Evolutionary conservation across 2,797 vertebrate genomes (phyloP), one percentile per base, ranked within the genome.

Genomic region (Cygnus olor): DNA sequence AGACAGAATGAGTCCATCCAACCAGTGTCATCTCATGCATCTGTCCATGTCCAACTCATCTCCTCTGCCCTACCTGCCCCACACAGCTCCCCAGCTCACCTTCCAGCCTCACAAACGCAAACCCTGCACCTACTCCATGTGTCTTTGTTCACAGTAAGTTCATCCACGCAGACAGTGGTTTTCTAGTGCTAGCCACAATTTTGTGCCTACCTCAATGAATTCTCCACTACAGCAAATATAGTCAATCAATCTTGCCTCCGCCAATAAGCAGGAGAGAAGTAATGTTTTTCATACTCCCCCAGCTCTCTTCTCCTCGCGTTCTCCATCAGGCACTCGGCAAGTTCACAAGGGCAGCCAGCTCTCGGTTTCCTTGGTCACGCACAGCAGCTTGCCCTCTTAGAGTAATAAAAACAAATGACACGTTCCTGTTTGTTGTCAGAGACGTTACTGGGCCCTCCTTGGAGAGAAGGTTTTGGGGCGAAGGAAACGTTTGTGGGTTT

Each of bases 361-460:
- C 90, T 95, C 45, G 9, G 95, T 97, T 97, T 97, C 96, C 96
- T 97, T 97, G 96, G 96, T 97, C 96, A 97, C 95, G 86, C 95
- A 90, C 93, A 96, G 94, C 94, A 94, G 93, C 96, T 92, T 92
- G 93, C 95, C 96, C 93, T 97, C 95, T 93, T 24, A 47, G 88
- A 95, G 96, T 95, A 96, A 97, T 97, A 97, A 97, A 95, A 97
- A 94, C 94, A 96, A 97, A 97, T 94, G 94, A 95, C 94, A 97
- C 81, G 18, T 93, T 90, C 90, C 93, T 93, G 93, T 76, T 92
- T 85, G 94, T 80, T 96, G 88, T 95, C 86, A 79, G 90, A 90
- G 80, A 24, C 1, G 1, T 81, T 72, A 20, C 85, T 6, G 21
- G 86, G 92, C 88, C 93, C 90, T 94, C 53, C 0, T 5, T 21